Base-by-base conservation (phyloP, 2,888 invertebrate species). In the Lepidocyrtoides sp. region DNA sequence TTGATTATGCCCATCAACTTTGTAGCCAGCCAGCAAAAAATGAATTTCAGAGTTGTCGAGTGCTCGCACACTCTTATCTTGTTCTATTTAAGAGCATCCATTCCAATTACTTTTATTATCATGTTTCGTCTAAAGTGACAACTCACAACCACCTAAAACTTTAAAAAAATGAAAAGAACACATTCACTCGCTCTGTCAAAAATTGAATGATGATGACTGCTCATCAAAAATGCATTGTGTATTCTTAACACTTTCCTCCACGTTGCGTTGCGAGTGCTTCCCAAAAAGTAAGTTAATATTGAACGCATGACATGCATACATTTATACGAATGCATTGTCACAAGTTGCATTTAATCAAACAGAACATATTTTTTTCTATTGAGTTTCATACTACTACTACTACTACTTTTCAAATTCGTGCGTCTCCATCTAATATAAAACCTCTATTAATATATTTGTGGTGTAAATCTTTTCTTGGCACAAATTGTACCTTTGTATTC, bases 211-310 rank as follows among this genome's bases (percentile, higher is more conserved):
- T 51, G 63, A 26, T 77, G 77, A 86, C 60, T 69, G 77, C 77
- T 86, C 86, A 63, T 86, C 86, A 77, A 77, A 63, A 41, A 83
- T 69, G 17, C 66, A 83, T 83, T 83, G 83, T 69, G 63, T 51
- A 20, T 20, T 66, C 63, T 32, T 36, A 41, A 41, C 57, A 63
- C 14, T 82, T 82, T 82, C 36, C 63, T 51, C 41, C 10, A 60
- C 4, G 20, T 29, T 77, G 20, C 17, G 79, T 57, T 57, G 79
- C 69, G 20, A 20, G 41, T 69, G 41, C 66, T 10, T 36, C 66
- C n/a, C 66, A 7, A 32, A 17, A 66, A n/a, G 32, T 66, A n/a
- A 32, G 1, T 14, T 29, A 66, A 66, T 66, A 8, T n/a, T 41
- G 41, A 14, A 17, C 41, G 69, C 69, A 69, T 69, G 69, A 69